A percentile compares a stretch with the other conserved stretches of the same genome.
phyloP scores from a whole-genome alignment of 2,113 vertebrate species.

The Heloderma charlesbogerti region DNA sequence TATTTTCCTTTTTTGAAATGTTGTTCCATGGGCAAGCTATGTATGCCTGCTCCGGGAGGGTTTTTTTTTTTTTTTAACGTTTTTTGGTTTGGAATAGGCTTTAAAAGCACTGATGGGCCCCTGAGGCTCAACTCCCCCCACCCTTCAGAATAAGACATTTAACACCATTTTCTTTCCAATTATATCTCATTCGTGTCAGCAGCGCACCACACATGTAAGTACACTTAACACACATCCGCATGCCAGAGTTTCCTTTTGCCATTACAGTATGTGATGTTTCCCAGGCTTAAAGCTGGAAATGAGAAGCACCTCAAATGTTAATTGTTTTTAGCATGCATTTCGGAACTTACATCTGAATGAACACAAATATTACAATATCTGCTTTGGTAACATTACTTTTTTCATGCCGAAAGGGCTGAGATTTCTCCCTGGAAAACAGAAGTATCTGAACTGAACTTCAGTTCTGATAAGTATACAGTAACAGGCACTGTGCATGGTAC shows the following conservation, averaged over 20 bases:
- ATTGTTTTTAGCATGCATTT: background rate
- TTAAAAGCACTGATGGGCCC: background rate
- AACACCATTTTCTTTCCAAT: background rate
- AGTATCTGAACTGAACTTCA: background rate
- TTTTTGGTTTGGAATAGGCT: background rate
- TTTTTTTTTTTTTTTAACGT: background rate
- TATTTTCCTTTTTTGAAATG: background rate
- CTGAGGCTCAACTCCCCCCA: background rate
- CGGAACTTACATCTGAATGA: background rate
- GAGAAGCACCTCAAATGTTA: background rate
- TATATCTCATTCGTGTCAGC: background rate
- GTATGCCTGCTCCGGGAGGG: background rate
- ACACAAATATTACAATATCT: background rate
- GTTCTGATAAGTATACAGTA: background rate
- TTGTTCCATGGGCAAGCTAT: background rate
- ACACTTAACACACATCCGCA: background rate
- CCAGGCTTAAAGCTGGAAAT: background rate
- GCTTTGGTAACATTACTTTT: background rate
- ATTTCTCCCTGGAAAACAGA: background rate
- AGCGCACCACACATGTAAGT: background rate
- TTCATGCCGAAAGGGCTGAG: background rate
- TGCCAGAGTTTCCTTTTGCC: constrained; percentile 10
- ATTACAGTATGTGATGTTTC: background rate
- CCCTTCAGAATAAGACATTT: background rate
- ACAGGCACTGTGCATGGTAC: background rate